These are phyloP conservation scores for Bombyx huttoni DNA, from an alignment of 2,888 invertebrate genomes.

Conservation along the genomic window DNA sequence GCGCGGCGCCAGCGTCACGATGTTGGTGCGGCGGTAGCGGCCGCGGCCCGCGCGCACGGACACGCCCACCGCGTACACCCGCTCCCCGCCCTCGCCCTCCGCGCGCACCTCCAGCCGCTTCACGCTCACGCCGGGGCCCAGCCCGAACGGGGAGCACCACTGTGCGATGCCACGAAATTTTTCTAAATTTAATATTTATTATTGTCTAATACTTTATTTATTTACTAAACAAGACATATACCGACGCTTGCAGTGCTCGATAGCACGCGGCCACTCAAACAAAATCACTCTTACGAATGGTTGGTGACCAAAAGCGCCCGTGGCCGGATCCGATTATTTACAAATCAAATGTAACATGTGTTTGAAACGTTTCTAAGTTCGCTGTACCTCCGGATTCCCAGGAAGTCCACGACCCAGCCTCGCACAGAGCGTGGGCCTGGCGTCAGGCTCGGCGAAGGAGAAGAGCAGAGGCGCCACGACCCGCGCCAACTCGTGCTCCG, in stretches of 20 bases:
- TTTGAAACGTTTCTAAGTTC: no score
- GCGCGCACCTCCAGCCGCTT: constrained; percentile 67
- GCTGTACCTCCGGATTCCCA: constrained; percentile 46
- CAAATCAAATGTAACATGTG: no score
- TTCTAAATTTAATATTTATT: no score
- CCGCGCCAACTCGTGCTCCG: constrained; percentile 94
- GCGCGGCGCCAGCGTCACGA: constrained; percentile 93
- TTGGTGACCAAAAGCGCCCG: neutral
- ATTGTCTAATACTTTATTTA: neutral
- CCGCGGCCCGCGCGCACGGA: constrained; percentile 90
- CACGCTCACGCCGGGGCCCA: constrained; percentile 85
- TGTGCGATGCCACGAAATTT: no score
- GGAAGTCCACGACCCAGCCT: constrained; percentile 81
- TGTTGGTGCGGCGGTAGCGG: constrained; percentile 89
- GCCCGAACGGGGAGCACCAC: constrained; percentile 91
- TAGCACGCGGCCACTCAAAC: neutral
- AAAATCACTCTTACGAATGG: neutral
- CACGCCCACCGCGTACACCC: constrained; percentile 88
- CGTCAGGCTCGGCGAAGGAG: constrained; percentile 92
- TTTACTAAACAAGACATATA: no score
- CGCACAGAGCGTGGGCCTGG: constrained; percentile 81
- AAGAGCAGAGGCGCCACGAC: constrained; percentile 94
- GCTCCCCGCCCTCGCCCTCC: constrained; percentile 62
- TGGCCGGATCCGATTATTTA: no score
- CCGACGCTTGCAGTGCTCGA: no score